Conservation (phyloP, 1,140 invertebrate genomes). For the Brachionus sp. region DNA sequence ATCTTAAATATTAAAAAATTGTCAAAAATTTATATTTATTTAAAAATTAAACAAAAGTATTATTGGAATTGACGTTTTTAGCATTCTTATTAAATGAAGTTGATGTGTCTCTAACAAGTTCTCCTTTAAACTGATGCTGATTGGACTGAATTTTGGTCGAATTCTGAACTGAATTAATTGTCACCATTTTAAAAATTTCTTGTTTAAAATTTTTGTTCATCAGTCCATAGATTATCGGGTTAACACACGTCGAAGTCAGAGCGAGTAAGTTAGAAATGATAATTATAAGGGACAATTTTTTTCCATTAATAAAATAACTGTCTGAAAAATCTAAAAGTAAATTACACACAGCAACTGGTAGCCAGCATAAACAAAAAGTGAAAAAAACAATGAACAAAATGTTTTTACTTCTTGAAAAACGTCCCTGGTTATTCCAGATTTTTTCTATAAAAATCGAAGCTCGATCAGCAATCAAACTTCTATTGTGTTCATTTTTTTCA, state of each 20-base stretch:
- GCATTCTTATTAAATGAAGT: neutral
- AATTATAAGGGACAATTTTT: neutral
- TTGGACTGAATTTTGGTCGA: neutral
- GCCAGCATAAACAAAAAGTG: slow-evolving; percentile 34
- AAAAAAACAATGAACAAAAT: slow-evolving; percentile 32
- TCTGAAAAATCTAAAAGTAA: slow-evolving; percentile 35
- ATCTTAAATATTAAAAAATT: neutral
- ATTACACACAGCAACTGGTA: slow-evolving; percentile 13
- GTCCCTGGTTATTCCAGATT: neutral
- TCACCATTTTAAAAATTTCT: slow-evolving; percentile 58
- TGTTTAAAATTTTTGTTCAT: slow-evolving; percentile 66
- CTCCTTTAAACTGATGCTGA: neutral
- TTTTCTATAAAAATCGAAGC: neutral
- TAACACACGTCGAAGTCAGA: slow-evolving; percentile 70
- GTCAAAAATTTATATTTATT: too few species aligned
- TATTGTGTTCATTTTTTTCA: neutral
- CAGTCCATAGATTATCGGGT: slow-evolving; percentile 73
- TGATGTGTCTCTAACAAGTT: neutral
- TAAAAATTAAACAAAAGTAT: neutral
- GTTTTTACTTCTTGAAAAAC: slow-evolving; percentile 35
- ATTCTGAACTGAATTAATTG: neutral
- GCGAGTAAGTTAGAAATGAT: neutral
- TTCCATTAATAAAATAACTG: neutral
- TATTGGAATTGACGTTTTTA: neutral
- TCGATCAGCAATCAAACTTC: neutral